phyloP scores from a whole-genome alignment of 2,113 vertebrate species.

The Cariama cristata region DNA sequence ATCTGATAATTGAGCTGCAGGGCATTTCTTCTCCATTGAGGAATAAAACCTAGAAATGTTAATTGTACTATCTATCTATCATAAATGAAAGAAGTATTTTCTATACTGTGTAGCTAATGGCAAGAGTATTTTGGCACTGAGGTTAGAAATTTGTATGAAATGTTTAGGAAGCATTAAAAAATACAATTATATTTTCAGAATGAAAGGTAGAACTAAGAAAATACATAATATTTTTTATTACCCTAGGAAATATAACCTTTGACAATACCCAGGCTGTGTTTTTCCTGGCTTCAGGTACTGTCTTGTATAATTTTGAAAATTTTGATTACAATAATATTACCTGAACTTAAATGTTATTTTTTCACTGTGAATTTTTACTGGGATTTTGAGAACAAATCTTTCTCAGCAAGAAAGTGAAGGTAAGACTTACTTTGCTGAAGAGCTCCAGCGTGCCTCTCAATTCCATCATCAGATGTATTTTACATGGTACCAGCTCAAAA shows the following conservation, averaged over 20 bases:
- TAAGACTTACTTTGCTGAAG: not conserved
- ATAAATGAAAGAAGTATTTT: not conserved
- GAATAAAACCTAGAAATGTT: not conserved
- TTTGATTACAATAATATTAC: not conserved
- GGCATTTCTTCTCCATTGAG: not conserved
- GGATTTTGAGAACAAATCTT: not conserved
- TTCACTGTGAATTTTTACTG: not conserved
- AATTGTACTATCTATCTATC: not conserved
- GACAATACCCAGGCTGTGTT: not conserved
- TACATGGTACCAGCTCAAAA: accelerated
- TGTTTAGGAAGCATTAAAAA: not conserved
- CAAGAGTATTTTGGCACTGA: not conserved
- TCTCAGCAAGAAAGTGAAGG: not conserved
- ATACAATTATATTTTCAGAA: not conserved
- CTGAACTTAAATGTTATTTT: not conserved
- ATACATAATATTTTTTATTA: not conserved
- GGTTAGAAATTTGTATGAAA: not conserved
- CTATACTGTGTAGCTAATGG: not conserved
- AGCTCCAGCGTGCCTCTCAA: not conserved
- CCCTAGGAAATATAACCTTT: not conserved
- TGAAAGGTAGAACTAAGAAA: not conserved
- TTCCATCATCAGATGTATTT: not conserved
- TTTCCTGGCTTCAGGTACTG: not conserved
- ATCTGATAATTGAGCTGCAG: not conserved
- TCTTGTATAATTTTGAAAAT: not conserved